phyloP scores from a whole-genome alignment of 2,113 vertebrate species.

The Gymnorhina tibicen region DNA sequence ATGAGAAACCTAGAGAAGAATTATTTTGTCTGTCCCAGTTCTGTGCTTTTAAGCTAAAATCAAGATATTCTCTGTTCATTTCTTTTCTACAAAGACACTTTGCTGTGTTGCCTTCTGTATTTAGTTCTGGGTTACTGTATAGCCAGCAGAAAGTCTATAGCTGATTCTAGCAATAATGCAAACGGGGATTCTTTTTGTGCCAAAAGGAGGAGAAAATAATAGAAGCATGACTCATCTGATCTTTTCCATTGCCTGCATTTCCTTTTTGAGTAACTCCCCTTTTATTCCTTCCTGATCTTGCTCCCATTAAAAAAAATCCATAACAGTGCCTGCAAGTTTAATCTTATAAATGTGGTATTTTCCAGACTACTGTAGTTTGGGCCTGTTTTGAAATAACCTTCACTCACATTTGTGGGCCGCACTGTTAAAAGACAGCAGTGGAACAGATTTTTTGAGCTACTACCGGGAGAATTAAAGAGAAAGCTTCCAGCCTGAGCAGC shows the following conservation, averaged over 20 bases:
- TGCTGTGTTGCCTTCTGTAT: neutral
- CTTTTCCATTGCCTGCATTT: neutral
- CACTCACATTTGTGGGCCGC: neutral
- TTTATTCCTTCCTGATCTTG: neutral
- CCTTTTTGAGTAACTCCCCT: constrained; percentile 34
- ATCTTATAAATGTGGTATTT: neutral
- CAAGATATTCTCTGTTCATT: neutral
- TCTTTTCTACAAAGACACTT: neutral
- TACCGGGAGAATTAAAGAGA: neutral
- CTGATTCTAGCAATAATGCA: constrained; percentile 5
- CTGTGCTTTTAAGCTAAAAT: neutral
- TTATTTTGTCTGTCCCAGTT: neutral
- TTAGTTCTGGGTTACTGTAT: neutral
- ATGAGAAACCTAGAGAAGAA: neutral
- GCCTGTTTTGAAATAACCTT: neutral
- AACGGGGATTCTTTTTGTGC: neutral
- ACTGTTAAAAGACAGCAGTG: neutral
- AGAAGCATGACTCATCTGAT: constrained; percentile 19
- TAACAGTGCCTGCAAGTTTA: neutral
- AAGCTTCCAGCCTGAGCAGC: neutral
- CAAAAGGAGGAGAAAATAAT: constrained; percentile 27
- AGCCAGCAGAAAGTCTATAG: neutral
- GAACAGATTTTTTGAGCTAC: neutral
- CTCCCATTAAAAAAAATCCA: neutral
- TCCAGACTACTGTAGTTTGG: neutral